These are phyloP conservation scores for Machimus rusticus DNA, from an alignment of 2,888 invertebrate species.

Conservation along the genomic window DNA sequence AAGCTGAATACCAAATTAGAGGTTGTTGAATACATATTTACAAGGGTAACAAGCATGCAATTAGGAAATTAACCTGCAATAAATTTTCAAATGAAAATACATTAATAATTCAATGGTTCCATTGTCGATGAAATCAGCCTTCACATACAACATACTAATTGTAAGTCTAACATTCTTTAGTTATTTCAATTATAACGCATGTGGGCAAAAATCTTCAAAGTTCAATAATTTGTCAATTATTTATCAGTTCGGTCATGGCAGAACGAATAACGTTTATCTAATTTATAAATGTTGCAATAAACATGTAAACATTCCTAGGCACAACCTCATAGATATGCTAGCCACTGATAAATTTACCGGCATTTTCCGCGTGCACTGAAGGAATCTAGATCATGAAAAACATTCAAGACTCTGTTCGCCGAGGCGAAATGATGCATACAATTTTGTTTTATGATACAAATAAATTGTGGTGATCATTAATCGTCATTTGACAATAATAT, in stretches of 20 bases:
- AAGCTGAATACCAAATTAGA: too few species aligned
- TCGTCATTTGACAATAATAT: conserved; percentile 8
- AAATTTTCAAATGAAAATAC: neutral
- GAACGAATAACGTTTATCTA: neutral
- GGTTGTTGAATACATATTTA: too few species aligned
- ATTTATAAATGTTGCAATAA: neutral
- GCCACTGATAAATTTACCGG: neutral
- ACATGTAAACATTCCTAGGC: neutral
- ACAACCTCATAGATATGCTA: neutral
- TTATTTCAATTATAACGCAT: neutral
- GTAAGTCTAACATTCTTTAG: neutral
- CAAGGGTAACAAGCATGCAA: too few species aligned
- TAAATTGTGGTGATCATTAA: neutral
- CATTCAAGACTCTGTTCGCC: neutral
- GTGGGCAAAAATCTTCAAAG: neutral
- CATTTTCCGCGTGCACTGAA: neutral
- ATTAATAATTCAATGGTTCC: neutral
- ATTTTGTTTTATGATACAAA: neutral
- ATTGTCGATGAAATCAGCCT: neutral
- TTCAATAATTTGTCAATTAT: neutral
- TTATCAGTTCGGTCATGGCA: neutral
- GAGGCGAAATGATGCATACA: neutral
- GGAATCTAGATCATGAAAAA: neutral
- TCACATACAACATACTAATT: too few species aligned
- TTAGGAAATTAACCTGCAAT: too few species aligned